Evolutionary conservation across 2,888 invertebrate genomes (phyloP), one percentile per base, ranked within the genome.

Genomic region (Oscheius onirici): DNA sequence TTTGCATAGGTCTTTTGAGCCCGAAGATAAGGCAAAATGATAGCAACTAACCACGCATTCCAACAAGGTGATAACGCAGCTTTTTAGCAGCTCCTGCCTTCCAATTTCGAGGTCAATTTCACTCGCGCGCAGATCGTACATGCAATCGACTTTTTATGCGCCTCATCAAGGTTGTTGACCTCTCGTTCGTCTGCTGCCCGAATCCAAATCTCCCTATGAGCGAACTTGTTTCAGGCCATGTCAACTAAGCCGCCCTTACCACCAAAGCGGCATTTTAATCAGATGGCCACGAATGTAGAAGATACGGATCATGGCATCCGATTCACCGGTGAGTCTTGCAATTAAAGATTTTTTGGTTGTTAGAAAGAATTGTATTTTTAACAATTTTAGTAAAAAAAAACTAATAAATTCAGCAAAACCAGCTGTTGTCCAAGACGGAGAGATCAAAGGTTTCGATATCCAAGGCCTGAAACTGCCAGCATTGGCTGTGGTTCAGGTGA

Each of bases 381-480:
- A n/a, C n/a, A n/a, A n/a, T n/a, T n/a, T n/a, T n/a, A n/a, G n/a
- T n/a, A n/a, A n/a, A n/a, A n/a, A n/a, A n/a, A n/a, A n/a, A n/a
- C n/a, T n/a, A n/a, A n/a, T n/a, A n/a, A n/a, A n/a, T 65, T 65
- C 43, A 52, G 54, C 46, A 2, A 44, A 52, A 17, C 44, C 67
- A 43, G 22, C 67, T 10, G 20, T 49, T 8, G 46, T 43, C 44
- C 41, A 55, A 1, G 26, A 65, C 13, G 63, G 63, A 57, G 28
- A 44, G 8, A 69, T 54, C n/a, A 72, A 74, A 51, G 46, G 51
- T 24, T 71, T 82, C 58, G 76, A 78, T 57, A 65, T 83, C 11
- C 78, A 79, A 55, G 84, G 79, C 24, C 72, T 83, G 43, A 75
- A 70, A 24, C 68, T 83, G 10, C 83, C 83, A 1, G 81, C 84